Evolutionary conservation across 2,113 vertebrate genomes (phyloP).

Genomic region (Nyctibius bracteatus): DNA sequence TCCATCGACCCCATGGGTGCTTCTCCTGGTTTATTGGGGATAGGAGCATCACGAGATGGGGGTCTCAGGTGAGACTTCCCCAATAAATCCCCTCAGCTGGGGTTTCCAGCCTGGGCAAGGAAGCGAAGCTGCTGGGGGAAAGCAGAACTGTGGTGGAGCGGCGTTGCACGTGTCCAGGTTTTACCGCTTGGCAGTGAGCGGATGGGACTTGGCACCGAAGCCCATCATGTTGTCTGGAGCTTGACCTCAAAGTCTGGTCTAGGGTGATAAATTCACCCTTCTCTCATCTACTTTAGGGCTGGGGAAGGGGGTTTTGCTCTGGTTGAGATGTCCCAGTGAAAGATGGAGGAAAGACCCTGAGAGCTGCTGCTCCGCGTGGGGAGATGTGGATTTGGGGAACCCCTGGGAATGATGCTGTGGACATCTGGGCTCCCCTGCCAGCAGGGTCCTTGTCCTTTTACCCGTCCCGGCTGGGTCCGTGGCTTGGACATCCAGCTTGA

Average conservation of each 20-base stretch:
- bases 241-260: neutral
- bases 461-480: neutral
- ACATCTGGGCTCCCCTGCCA: neutral
- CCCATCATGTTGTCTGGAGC: neutral
- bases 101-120: neutral
- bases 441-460: neutral
- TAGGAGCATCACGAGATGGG: rapidly evolving
- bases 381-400: neutral
- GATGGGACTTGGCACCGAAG: neutral
- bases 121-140: neutral
- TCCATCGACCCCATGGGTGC: rapidly evolving
- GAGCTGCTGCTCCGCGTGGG: neutral
- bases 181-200: rapidly evolving
- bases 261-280: neutral
- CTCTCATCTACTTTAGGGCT: neutral
- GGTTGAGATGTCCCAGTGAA: neutral
- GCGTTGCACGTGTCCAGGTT: neutral
- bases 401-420: neutral
- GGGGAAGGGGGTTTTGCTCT: neutral
- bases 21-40: neutral
- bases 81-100: neutral
- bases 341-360: neutral
- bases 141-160: neutral
- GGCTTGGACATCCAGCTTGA: neutral
- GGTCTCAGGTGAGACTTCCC: neutral